These are phyloP conservation scores for Leguminivora glycinivorella DNA, from an alignment of 1,140 invertebrate genomes.

Conservation along the genomic window DNA sequence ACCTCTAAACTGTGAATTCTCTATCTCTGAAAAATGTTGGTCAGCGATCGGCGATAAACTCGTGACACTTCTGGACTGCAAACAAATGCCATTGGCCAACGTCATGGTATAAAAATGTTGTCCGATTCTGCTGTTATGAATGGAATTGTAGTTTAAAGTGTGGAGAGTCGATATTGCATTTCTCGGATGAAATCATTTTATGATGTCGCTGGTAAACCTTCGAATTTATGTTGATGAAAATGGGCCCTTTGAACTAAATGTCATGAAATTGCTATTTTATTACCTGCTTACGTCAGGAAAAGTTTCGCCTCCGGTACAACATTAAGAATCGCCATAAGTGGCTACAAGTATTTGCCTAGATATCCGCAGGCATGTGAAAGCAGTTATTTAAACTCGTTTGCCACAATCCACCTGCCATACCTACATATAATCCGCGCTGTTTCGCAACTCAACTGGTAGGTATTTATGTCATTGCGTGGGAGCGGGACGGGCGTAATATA, in stretches of 20 bases:
- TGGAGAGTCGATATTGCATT: no score
- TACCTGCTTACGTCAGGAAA: conserved; percentile 26
- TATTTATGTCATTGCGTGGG: conserved; percentile 63
- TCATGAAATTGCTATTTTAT: neutral
- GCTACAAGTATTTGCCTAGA: neutral
- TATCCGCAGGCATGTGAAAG: conserved; percentile 66
- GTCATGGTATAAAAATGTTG: no score
- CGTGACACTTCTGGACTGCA: no score
- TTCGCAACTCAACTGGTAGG: conserved; percentile 73
- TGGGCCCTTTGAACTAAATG: neutral
- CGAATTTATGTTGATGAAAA: no score
- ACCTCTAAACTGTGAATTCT: no score
- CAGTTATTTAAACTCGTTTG: conserved; percentile 75
- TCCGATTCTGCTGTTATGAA: no score
- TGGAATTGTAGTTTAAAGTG: no score
- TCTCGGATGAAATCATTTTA: no score
- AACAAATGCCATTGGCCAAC: no score
- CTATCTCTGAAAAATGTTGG: no score
- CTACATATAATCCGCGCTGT: conserved; percentile 70
- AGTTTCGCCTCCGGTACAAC: neutral
- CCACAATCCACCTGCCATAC: conserved; percentile 75
- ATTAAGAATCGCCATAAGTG: neutral
- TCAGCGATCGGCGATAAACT: no score
- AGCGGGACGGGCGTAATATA: conserved; percentile 44
- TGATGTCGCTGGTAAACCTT: no score